Evolutionary conservation across 2,113 vertebrate species (phyloP), one percentile per base, ranked within the genome.

Genomic region (Syrrhaptes paradoxus): DNA sequence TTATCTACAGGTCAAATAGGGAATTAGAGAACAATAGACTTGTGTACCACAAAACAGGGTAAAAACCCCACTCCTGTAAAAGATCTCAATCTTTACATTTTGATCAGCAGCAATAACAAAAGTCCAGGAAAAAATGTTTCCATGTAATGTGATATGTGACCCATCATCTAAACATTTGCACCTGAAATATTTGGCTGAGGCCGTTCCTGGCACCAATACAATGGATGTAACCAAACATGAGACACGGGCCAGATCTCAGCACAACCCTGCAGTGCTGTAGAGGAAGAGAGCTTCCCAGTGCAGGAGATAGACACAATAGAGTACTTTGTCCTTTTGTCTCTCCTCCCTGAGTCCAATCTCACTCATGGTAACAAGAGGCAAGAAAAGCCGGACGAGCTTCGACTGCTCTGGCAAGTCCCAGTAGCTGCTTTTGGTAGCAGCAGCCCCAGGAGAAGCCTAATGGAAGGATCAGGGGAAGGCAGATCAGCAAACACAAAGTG

Each of bases 331-430:
- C 11, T 45, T 77, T 55, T 2, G 1, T 65, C 73, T 85, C 17
- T 85, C 17, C 25, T 86, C 41, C 16, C 34, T 6, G 9, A 29
- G 29, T 63, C 36, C 71, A 2, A 3, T 62, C 21, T 34, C 25
- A 12, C 25, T 57, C 16, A 41, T 0, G 0, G 9, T 34, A 67
- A 32, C 0, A 2, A 82, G 22, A 54, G 32, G 13, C 1, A 1
- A 79, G 34, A 26, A 90, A 58, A 58, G 52, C 7, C 2, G 1
- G 17, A 55, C 0, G 20, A 62, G 34, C 28, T 84, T 67, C 62
- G 29, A 24, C 41, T 31, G 6, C n/a, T 75, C 36, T 49, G 41
- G 22, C 1, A 45, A 36, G 7, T 65, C n/a, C 45, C 25, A 25
- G 4, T 7, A 36, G 28, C 17, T 57, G 4, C 5, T 57, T 89